These are phyloP conservation scores for Drosophila arizonae DNA, from an alignment of 1,140 invertebrate species.

Conservation along the genomic window DNA sequence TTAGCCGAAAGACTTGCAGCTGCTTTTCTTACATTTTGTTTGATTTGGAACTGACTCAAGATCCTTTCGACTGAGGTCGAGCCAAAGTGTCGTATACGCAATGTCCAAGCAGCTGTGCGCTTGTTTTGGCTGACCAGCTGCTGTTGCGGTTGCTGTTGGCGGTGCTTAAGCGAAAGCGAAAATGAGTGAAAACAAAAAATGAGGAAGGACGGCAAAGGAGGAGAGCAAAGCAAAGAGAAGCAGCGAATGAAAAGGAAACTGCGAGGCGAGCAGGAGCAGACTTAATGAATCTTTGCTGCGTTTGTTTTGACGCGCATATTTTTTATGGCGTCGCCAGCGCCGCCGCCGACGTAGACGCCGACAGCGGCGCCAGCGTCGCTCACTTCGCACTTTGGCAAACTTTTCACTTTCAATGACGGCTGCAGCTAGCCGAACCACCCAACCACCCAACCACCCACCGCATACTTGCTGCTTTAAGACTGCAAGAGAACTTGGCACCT, in stretches of 20 bases:
- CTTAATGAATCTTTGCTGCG: constrained; percentile 70
- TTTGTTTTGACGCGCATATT: constrained; percentile 62
- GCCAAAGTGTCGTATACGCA: constrained; percentile 37
- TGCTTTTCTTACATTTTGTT: no score
- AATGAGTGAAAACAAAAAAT: constrained; percentile 2
- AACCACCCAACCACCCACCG: background rate
- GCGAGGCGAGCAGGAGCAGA: constrained; percentile 48
- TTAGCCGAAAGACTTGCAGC: no score
- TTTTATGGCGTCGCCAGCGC: constrained; percentile 32
- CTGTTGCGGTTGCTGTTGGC: background rate
- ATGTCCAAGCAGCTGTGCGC: constrained; percentile 7
- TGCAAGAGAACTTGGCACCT: constrained; percentile 66
- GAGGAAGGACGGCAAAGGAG: background rate
- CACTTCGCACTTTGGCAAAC: constrained; percentile 74
- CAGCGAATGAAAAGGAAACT: constrained; percentile 30
- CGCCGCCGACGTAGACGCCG: background rate
- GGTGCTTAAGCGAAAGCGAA: constrained; percentile 14
- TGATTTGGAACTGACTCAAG: background rate
- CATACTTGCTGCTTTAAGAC: constrained; percentile 16
- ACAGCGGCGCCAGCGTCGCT: constrained; percentile 17
- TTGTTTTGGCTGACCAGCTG: constrained; percentile 11
- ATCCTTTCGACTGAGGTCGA: background rate
- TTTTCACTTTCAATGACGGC: constrained; percentile 78
- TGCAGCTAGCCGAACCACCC: background rate
- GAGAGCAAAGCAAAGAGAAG: constrained; percentile 2